phyloP scores from a whole-genome alignment of 1,140 invertebrate genomes.

The Chlorops oryzae region DNA sequence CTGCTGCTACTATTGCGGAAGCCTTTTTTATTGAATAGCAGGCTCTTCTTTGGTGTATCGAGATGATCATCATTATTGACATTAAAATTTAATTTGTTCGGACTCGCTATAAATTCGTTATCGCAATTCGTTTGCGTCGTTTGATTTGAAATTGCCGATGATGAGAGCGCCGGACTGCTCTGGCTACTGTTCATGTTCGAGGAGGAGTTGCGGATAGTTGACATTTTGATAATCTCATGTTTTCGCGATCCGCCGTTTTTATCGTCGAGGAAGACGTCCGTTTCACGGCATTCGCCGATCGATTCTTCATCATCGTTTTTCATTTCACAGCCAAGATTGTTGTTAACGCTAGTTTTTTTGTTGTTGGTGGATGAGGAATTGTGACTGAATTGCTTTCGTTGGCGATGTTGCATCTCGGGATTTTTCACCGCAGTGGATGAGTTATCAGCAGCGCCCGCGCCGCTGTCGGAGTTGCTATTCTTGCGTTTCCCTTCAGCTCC shows the following conservation, averaged over 20 bases:
- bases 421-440: conserved; percentile 14
- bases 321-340: conserved; percentile 27
- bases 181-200: too few relatives aligned
- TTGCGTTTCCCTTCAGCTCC: conserved; percentile 38
- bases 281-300: conserved; percentile 6
- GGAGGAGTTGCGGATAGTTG: too few relatives aligned
- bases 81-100: conserved; percentile 16
- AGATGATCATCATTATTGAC: conserved; percentile 7
- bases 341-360: conserved; percentile 33
- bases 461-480: conserved; percentile 43
- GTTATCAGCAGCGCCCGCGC: conserved; percentile 18
- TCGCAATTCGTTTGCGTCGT: conserved; percentile 43
- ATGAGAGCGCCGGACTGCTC: conserved; percentile 36
- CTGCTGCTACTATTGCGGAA: neutral
- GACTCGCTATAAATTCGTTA: conserved; percentile 22
- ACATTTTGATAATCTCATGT: conserved; percentile 8
- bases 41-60: conserved; percentile 1
- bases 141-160: conserved; percentile 27
- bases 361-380: conserved; percentile 22
- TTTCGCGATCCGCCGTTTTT: too few relatives aligned
- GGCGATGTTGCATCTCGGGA: conserved; percentile 42
- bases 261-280: conserved; percentile 13
- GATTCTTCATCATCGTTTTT: conserved; percentile 19
- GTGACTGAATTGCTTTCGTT: conserved; percentile 31
- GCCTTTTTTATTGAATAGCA: neutral